A percentile compares a stretch with the other conserved stretches of the same genome.
Conservation (phyloP, 64 coral and sea anemone species). For the Porites australiensis region DNA sequence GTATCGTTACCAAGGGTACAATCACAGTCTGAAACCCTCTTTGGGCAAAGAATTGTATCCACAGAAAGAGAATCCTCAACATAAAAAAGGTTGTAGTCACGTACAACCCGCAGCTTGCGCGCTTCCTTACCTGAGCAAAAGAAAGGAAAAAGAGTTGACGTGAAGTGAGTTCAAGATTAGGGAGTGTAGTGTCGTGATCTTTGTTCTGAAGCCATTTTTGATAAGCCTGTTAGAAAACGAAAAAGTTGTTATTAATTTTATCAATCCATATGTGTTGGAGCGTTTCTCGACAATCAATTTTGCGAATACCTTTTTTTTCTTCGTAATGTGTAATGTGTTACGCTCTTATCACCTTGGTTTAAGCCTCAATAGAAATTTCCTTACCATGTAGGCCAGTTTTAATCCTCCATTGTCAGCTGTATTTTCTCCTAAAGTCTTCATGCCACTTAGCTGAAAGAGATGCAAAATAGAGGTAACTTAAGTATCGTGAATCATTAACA, state of each 20-base stretch:
- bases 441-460: conserved; percentile 52
- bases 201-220: conserved; percentile 52
- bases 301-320: too few relatives aligned
- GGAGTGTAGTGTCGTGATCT: conserved; percentile 49
- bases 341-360: too few relatives aligned
- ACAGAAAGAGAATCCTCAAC: too few relatives aligned
- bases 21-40: too few relatives aligned
- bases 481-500: too few relatives aligned
- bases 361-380: too few relatives aligned
- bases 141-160: conserved; percentile 72
- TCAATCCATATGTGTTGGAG: not conserved
- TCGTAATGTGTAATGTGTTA: too few relatives aligned
- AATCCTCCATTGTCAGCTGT: conserved; percentile 78
- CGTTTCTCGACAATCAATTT: too few relatives aligned
- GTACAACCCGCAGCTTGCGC: too few relatives aligned
- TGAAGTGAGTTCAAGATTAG: conserved; percentile 36
- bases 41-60: too few relatives aligned
- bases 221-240: conserved; percentile 57
- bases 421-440: conserved; percentile 70
- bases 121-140: conserved; percentile 65
- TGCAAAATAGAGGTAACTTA: not conserved
- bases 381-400: conserved; percentile 74
- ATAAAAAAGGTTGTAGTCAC: too few relatives aligned
- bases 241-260: not conserved
- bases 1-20: too few relatives aligned